phyloP scores from a whole-genome alignment of 2,888 invertebrate genomes.

The Spodoptera littoralis region DNA sequence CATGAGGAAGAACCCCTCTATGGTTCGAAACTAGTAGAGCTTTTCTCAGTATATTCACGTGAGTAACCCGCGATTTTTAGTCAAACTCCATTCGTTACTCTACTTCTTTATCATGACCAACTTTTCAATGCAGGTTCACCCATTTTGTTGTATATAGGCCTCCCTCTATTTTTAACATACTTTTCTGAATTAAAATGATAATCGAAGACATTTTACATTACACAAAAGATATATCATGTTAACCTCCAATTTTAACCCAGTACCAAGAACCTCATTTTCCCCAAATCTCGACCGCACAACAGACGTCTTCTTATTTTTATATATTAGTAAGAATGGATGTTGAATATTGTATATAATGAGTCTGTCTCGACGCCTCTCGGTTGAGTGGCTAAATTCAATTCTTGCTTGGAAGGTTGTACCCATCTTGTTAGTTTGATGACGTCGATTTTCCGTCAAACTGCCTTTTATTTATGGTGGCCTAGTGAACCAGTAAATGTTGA shows the following conservation, averaged over 20 bases:
- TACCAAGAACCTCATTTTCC: constrained; percentile 18
- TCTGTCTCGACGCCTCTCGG: constrained; percentile 13
- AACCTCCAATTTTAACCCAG: constrained; percentile 3
- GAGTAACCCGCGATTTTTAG: too few species aligned
- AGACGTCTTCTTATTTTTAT: constrained; percentile 42
- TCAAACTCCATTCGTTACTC: too few species aligned
- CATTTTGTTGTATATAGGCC: too few species aligned
- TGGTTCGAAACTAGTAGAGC: too few species aligned
- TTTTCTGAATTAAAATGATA: too few species aligned
- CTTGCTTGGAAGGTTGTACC: constrained; percentile 18
- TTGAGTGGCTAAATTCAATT: constrained; percentile 36
- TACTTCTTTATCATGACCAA: too few species aligned
- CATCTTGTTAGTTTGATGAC: constrained; percentile 17
- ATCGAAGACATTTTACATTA: not conserved
- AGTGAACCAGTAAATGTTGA: too few species aligned
- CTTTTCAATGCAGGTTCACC: too few species aligned
- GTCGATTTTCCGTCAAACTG: constrained; percentile 16
- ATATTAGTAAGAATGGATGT: constrained; percentile 38
- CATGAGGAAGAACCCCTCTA: too few species aligned
- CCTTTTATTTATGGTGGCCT: constrained; percentile 4
- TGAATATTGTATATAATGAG: constrained; percentile 42
- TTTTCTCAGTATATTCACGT: too few species aligned
- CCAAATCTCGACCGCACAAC: constrained; percentile 12
- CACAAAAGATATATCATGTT: not conserved
- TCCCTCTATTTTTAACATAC: too few species aligned